Percentiles rank a stretch among this genome's conserved stretches.
These are phyloP conservation scores for Rhinoderma darwinii DNA, from an alignment of 2,113 vertebrate species.

Conservation along the genomic window DNA sequence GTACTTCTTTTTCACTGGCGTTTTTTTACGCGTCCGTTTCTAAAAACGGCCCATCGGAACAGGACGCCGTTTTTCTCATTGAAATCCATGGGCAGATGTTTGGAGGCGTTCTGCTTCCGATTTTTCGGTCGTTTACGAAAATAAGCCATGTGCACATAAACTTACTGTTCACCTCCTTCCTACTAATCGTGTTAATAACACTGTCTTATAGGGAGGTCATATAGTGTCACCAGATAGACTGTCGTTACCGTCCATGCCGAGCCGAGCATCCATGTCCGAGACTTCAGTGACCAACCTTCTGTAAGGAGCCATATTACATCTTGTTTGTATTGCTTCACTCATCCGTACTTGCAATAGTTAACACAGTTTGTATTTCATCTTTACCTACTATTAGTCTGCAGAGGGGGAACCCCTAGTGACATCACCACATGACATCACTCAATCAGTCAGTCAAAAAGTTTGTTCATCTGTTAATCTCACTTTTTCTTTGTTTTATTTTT, in stretches of 20 bases:
- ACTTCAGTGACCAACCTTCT: slow-evolving; percentile 93
- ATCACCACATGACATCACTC: not conserved
- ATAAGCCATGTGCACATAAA: too few relatives aligned
- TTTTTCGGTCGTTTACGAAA: too few relatives aligned
- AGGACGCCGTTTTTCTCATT: too few relatives aligned
- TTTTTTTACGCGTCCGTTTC: too few relatives aligned
- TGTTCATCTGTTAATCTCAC: not conserved
- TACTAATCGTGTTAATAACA: not conserved
- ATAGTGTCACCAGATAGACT: slow-evolving; percentile 86
- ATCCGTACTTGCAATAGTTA: not conserved
- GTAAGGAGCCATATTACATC: slow-evolving; percentile 74
- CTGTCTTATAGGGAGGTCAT: slow-evolving; percentile 82
- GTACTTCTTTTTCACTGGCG: too few relatives aligned
- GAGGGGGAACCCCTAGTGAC: not conserved
- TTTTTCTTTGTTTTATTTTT: not conserved
- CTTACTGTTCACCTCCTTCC: not conserved
- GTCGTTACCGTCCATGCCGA: slow-evolving; percentile 91
- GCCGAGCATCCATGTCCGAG: slow-evolving; percentile 88
- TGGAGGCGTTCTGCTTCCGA: too few relatives aligned
- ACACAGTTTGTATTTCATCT: not conserved
- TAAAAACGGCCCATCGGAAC: too few relatives aligned
- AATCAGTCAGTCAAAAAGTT: not conserved
- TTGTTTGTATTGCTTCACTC: not conserved
- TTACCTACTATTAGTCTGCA: not conserved
- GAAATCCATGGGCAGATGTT: too few relatives aligned